Evolutionary conservation across 2,797 vertebrate species (phyloP), one percentile per base, ranked within the genome.

Genomic region (Masticophis lateralis): DNA sequence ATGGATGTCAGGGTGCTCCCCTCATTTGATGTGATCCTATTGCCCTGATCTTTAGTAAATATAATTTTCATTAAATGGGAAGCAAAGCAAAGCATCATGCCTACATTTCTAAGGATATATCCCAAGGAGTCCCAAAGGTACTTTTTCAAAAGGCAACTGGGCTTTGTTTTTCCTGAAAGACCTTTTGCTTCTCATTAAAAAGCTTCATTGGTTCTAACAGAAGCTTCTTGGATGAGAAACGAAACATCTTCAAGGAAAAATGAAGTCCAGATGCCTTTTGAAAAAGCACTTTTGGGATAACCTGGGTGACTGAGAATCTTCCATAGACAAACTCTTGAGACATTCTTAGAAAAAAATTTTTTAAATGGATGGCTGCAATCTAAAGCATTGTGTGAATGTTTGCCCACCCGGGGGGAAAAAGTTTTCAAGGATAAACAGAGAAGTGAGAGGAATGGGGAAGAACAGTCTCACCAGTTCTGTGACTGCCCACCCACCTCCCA

Each of bases 401-500:
- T 83, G 9, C 37, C 20, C 37, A 83, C 74, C 74, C 20, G 5
- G 69, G n/a, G 16, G 0, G 37, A 43, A 79, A 32, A 37, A 0
- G 63, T 18, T 74, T 37, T 37, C 32, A 74, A 83, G 37, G 74
- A 83, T 25, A 83, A 83, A 10, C 74, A 83, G 74, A 83, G 74
- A 47, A 47, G 37, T 12, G 20, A 47, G 37, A 25, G 10, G 4
- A 83, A 43, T 12, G 20, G 43, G 37, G 74, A 83, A 25, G 37
- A 83, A 47, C 74, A 25, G 47, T 83, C 74, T 12, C 37, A 43
- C 20, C 74, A 47, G 37, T 83, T 47, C 37, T 83, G 69, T 79
- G 20, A 47, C 74, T 1, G 1, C 3, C 69, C 7, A 37, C 37
- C 18, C 2, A 1, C 2, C 5, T 2, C 6, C n/a, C 1, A 0